A percentile compares a stretch with the other conserved stretches of the same genome.
These are phyloP conservation scores for Acanthococcus lagerstroemiae DNA, from an alignment of 2,888 invertebrate species.

Conservation along the genomic window DNA sequence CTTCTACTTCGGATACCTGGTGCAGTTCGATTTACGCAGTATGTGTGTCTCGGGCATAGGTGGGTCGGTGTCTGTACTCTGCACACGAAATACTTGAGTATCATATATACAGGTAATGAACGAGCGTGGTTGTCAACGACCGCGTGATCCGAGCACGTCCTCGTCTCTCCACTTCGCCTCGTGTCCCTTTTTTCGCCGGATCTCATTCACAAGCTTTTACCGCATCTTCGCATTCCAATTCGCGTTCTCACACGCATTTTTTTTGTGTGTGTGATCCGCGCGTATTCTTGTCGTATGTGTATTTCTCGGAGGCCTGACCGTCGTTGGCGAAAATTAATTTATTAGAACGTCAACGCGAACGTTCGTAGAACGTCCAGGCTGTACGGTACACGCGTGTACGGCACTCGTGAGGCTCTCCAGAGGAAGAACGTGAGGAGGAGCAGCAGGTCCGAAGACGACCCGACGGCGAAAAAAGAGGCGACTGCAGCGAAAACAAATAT, in stretches of 20 bases:
- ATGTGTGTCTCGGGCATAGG: too few species aligned
- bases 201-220: neutral
- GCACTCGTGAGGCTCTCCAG: too few species aligned
- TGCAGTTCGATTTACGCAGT: too few species aligned
- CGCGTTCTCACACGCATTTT: constrained; percentile 4
- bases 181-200: neutral
- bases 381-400: too few species aligned
- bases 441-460: too few species aligned
- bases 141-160: neutral
- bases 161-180: neutral
- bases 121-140: neutral
- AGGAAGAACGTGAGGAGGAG: too few species aligned
- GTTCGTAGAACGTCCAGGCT: too few species aligned
- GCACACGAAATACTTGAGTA: too few species aligned
- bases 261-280: neutral
- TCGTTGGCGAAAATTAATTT: neutral
- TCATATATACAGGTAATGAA: neutral
- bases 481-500: neutral
- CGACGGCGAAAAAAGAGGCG: neutral
- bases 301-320: too few species aligned
- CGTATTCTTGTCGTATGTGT: neutral
- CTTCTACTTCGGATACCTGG: too few species aligned
- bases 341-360: too few species aligned
- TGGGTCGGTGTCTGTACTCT: too few species aligned
- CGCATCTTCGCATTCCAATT: neutral